Evolutionary conservation across 2,888 invertebrate species (phyloP).

Genomic region (Anthrax anthrax): DNA sequence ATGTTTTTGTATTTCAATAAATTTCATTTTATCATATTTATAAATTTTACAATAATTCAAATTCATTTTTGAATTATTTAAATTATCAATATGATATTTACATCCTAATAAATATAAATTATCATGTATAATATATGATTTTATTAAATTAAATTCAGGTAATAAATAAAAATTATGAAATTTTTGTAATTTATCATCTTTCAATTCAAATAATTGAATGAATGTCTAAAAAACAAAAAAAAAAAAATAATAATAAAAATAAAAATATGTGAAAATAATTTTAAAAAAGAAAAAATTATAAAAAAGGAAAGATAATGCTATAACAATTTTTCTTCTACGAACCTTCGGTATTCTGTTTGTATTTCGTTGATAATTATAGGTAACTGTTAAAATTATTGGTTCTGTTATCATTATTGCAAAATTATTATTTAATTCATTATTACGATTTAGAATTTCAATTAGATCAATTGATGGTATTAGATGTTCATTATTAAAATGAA

Average conservation of each 20-base stretch:
- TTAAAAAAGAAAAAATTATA: too few species aligned
- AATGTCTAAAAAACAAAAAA: not conserved
- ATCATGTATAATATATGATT: not conserved
- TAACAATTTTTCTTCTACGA: too few species aligned
- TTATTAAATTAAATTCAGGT: not conserved
- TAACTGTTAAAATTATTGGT: too few species aligned
- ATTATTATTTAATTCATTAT: too few species aligned
- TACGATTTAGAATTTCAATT: constrained; percentile 4
- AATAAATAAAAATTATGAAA: not conserved
- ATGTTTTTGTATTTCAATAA: not conserved
- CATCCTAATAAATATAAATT: not conserved
- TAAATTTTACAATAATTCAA: not conserved
- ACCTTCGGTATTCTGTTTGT: too few species aligned
- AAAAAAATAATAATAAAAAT: too few species aligned
- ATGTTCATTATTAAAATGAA: constrained; percentile 23
- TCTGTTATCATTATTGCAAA: too few species aligned
- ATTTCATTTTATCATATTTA: not conserved
- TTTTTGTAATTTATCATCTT: not conserved
- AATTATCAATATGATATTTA: too few species aligned
- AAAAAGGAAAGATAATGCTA: too few species aligned
- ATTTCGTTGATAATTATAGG: too few species aligned
- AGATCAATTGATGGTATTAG: constrained; percentile 19
- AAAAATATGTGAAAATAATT: too few species aligned
- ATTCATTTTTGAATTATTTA: too few species aligned
- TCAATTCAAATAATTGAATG: not conserved